These are phyloP conservation scores for Lamprologus ornatipinnis DNA, from an alignment of 2,113 vertebrate genomes.

Conservation along the genomic window DNA sequence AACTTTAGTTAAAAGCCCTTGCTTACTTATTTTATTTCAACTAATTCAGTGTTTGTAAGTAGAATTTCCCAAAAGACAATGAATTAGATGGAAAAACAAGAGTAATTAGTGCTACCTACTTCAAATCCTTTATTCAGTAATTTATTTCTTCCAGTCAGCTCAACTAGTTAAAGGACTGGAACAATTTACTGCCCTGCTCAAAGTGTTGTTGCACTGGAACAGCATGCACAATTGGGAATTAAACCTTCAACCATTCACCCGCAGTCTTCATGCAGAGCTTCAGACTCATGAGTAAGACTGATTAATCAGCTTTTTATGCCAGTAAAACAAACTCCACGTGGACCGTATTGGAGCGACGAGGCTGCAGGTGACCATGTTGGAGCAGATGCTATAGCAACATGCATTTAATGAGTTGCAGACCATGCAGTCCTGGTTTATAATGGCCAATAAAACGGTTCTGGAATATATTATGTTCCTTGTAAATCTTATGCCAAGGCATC, in stretches of 20 bases:
- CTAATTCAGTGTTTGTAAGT: background rate
- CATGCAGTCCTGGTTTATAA: constrained; percentile 32
- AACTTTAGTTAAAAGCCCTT: background rate
- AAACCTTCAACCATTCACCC: background rate
- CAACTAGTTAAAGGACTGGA: background rate
- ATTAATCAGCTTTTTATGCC: background rate
- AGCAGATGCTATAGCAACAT: constrained; percentile 45
- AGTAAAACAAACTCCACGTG: background rate
- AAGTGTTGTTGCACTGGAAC: background rate
- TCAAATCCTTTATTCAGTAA: background rate
- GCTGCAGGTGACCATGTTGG: constrained; percentile 46
- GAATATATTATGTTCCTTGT: constrained; percentile 51
- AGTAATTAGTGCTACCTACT: background rate
- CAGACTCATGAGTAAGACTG: background rate
- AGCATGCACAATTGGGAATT: background rate
- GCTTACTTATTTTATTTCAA: background rate
- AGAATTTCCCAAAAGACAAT: background rate
- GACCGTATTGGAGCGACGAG: background rate
- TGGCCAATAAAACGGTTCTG: constrained; percentile 58
- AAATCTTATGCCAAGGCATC: constrained; percentile 59
- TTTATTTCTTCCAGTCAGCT: background rate
- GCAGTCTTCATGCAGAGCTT: background rate
- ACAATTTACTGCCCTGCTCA: background rate
- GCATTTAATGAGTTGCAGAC: constrained; percentile 52
- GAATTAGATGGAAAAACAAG: background rate